Evolutionary conservation across 1,140 invertebrate species (phyloP).

Genomic region (Hylaeus anthracinus): DNA sequence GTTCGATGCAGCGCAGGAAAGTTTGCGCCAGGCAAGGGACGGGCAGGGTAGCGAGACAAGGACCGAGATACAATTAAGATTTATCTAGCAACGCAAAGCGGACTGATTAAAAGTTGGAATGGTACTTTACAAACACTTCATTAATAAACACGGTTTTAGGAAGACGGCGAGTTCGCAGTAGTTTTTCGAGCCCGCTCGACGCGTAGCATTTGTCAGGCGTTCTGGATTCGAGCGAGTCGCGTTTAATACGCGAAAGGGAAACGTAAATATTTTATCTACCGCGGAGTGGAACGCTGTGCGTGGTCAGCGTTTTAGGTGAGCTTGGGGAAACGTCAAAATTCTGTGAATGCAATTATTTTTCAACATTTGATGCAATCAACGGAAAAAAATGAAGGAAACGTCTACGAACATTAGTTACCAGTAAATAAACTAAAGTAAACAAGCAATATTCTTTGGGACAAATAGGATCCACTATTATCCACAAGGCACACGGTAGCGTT

Average conservation of each 20-base stretch:
- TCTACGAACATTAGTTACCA: too few species aligned
- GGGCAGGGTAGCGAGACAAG: neutral
- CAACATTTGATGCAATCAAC: too few species aligned
- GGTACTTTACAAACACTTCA: slow-evolving; percentile 45
- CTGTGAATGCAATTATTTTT: too few species aligned
- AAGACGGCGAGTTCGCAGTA: neutral
- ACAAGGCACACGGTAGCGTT: neutral
- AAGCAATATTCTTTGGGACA: too few species aligned
- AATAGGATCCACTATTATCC: neutral
- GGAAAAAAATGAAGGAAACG: too few species aligned
- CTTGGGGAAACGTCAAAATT: too few species aligned
- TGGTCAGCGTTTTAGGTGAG: too few species aligned
- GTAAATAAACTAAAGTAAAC: too few species aligned
- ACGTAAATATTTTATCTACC: neutral
- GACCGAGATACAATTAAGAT: slow-evolving; percentile 59
- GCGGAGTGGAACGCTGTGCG: neutral
- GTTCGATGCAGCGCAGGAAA: slow-evolving; percentile 32
- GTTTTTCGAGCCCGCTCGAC: neutral
- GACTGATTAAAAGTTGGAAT: slow-evolving; percentile 58
- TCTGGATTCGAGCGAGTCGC: neutral
- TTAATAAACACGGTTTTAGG: slow-evolving; percentile 56
- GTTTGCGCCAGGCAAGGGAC: neutral
- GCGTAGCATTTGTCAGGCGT: neutral
- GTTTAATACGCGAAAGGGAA: neutral
- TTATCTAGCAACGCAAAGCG: slow-evolving; percentile 53